Conservation (phyloP, 2,888 invertebrate genomes). For the Caradrina kadenii region DNA sequence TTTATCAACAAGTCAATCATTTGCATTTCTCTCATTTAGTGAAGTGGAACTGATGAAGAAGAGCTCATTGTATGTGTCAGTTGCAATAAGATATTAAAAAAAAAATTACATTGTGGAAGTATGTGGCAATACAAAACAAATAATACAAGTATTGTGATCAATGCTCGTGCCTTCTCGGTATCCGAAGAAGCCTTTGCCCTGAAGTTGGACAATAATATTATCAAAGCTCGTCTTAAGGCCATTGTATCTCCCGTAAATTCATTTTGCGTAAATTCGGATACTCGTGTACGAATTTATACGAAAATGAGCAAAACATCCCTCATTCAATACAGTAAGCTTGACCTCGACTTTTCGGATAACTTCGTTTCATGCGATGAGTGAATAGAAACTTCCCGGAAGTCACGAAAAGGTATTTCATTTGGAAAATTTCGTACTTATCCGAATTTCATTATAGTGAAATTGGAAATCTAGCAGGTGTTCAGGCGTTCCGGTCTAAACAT, state of each 20-base stretch:
- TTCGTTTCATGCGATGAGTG: constrained; percentile 12
- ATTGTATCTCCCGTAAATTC: neutral
- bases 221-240: neutral
- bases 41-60: no score
- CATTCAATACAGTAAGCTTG: constrained; percentile 2
- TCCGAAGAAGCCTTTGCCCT: no score
- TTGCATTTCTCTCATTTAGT: no score
- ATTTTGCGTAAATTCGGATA: constrained; percentile 9
- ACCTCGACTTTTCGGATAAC: constrained; percentile 6
- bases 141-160: no score
- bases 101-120: no score
- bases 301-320: constrained; percentile 26
- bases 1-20: no score
- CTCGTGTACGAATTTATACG: neutral
- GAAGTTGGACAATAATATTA: no score
- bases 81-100: no score
- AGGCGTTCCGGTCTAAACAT: neutral
- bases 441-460: neutral
- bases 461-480: neutral
- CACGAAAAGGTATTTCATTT: constrained; percentile 5
- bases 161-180: no score
- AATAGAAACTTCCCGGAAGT: constrained; percentile 21
- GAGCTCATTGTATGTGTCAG: no score
- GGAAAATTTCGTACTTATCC: neutral
- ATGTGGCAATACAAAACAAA: no score